A percentile compares a stretch with the other conserved stretches of the same genome.
phyloP scores from a whole-genome alignment of 1,140 invertebrate species.

The Sinonovacula constricta region DNA sequence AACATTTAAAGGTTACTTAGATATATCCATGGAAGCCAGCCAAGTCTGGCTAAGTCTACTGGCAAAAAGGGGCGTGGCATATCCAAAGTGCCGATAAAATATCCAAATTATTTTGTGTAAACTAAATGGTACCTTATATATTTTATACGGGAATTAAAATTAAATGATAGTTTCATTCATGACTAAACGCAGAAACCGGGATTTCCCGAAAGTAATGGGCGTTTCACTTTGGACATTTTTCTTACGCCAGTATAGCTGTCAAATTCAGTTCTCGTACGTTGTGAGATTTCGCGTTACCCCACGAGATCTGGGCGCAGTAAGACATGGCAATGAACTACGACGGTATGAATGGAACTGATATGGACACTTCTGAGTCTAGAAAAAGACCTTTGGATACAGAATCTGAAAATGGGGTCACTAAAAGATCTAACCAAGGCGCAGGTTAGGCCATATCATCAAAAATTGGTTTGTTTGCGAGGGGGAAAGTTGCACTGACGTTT shows the following conservation, averaged over 20 bases:
- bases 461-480: constrained; percentile 52
- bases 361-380: constrained; percentile 80
- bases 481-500: constrained; percentile 49
- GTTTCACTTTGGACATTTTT: constrained; percentile 1
- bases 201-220: background rate
- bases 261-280: constrained; percentile 33
- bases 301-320: constrained; percentile 73
- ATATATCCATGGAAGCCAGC: constrained; percentile 33
- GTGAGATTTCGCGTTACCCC: constrained; percentile 63
- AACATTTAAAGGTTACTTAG: constrained; percentile 45
- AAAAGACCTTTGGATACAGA: constrained; percentile 92
- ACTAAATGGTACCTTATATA: background rate
- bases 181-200: background rate
- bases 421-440: constrained; percentile 92
- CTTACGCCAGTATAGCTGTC: constrained; percentile 24
- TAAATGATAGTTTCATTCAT: constrained; percentile 34
- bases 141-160: background rate
- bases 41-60: constrained; percentile 3
- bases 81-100: background rate
- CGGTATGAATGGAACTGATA: constrained; percentile 76
- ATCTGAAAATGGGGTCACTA: constrained; percentile 90
- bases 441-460: constrained; percentile 80
- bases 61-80: constrained; percentile 47
- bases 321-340: constrained; percentile 76
- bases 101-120: background rate